Conservation (phyloP, 2,888 invertebrate species). For the Ptilodon capucinus region DNA sequence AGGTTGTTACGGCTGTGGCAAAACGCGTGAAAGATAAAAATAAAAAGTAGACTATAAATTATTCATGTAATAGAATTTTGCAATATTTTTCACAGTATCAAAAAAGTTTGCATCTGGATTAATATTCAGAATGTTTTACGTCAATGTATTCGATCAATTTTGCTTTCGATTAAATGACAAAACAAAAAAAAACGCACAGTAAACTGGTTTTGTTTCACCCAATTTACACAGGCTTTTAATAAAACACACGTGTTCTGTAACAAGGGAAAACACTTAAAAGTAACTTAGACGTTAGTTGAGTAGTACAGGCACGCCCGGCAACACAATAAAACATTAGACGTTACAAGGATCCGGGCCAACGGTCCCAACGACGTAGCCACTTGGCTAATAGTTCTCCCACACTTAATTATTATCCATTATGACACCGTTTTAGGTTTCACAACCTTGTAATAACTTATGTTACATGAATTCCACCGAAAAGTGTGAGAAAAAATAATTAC, state of each 20-base stretch:
- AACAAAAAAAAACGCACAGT: conserved; percentile 5
- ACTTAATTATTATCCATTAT: background rate
- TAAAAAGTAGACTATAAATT: background rate
- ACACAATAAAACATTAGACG: conserved; percentile 49
- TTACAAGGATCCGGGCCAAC: conserved; percentile 78
- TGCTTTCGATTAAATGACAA: conserved; percentile 28
- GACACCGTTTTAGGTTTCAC: background rate
- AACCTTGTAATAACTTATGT: background rate
- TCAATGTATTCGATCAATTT: background rate
- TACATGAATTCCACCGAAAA: background rate
- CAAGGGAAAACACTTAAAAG: conserved; percentile 66
- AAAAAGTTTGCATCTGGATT: background rate
- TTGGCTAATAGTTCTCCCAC: conserved; percentile 36
- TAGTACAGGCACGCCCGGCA: conserved; percentile 18
- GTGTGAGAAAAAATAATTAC: background rate
- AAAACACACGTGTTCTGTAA: conserved; percentile 59
- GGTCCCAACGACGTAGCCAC: conserved; percentile 36
- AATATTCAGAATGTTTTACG: background rate
- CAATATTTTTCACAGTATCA: too few species aligned
- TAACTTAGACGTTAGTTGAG: conserved; percentile 8
- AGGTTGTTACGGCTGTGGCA: too few species aligned
- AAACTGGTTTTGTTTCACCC: conserved; percentile 33
- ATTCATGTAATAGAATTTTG: background rate
- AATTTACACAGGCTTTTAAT: conserved; percentile 35
- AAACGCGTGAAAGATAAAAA: background rate